These are phyloP conservation scores for Trissolcus basalis DNA, from an alignment of 1,140 invertebrate genomes.

Conservation along the genomic window DNA sequence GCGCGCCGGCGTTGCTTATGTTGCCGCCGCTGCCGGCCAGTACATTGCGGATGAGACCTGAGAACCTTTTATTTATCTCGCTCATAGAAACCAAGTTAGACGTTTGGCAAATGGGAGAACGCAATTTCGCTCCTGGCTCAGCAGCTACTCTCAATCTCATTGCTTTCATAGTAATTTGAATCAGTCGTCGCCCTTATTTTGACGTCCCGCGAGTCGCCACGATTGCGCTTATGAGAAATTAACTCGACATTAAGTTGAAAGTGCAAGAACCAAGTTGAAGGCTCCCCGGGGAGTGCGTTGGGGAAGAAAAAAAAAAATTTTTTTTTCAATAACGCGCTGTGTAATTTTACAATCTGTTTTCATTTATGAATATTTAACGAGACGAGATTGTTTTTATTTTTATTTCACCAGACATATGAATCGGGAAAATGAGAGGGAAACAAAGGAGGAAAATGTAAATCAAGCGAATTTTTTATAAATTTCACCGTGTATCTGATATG, in stretches of 20 bases:
- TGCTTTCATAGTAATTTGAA: slow-evolving; percentile 33
- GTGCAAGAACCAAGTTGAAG: no score
- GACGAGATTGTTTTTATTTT: not conserved
- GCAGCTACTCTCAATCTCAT: slow-evolving; percentile 38
- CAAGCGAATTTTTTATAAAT: not conserved
- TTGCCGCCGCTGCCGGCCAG: slow-evolving; percentile 22
- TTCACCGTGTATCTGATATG: no score
- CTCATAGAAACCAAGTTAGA: slow-evolving; percentile 48
- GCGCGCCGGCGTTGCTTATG: slow-evolving; percentile 29
- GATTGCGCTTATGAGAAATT: slow-evolving; percentile 24
- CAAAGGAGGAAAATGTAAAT: not conserved
- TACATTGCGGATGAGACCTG: slow-evolving; percentile 27
- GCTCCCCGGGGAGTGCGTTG: not conserved
- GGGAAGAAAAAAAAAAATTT: no score
- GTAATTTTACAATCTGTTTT: slow-evolving; percentile 1
- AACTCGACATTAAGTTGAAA: slow-evolving; percentile 1
- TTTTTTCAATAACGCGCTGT: not conserved
- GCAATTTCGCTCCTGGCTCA: slow-evolving; percentile 36
- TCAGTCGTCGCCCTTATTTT: slow-evolving; percentile 28
- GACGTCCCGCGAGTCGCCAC: not conserved
- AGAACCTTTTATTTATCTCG: slow-evolving; percentile 51
- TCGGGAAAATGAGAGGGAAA: no score
- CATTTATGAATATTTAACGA: slow-evolving; percentile 1
- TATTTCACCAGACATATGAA: no score
- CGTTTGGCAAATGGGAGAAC: slow-evolving; percentile 41